These are phyloP conservation scores for Ranitomeya variabilis DNA, from an alignment of 2,113 vertebrate genomes.

Conservation along the genomic window DNA sequence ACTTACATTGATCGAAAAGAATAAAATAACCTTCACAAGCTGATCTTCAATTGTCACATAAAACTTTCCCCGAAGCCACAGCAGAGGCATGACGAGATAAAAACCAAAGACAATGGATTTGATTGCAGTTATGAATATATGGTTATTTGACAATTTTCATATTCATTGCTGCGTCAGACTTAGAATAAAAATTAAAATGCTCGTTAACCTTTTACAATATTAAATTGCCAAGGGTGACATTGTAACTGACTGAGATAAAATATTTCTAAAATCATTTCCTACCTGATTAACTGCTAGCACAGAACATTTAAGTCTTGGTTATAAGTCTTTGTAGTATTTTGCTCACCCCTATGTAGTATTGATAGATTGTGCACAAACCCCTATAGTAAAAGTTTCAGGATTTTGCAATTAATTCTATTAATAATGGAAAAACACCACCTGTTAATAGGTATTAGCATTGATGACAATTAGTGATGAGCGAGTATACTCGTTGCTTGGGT, in stretches of 20 bases:
- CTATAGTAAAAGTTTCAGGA: too few relatives aligned
- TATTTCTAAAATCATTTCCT: neutral
- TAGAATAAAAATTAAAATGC: constrained; percentile 26
- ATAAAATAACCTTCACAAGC: constrained; percentile 25
- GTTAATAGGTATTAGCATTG: too few relatives aligned
- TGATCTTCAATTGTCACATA: constrained; percentile 19
- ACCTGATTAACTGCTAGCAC: neutral
- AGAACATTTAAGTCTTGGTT: neutral
- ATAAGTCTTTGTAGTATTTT: neutral
- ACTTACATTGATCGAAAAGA: neutral
- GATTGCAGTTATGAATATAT: constrained; percentile 36
- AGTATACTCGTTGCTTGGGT: too few relatives aligned
- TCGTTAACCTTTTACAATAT: constrained; percentile 33
- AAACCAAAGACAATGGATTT: constrained; percentile 34
- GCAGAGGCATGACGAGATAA: constrained; percentile 1
- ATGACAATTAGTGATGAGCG: too few relatives aligned
- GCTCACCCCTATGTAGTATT: neutral
- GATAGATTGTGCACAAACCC: neutral
- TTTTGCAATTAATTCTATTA: too few relatives aligned
- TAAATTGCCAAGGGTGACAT: constrained; percentile 18
- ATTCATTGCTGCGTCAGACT: neutral
- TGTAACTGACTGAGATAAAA: constrained; percentile 5
- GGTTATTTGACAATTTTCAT: constrained; percentile 16
- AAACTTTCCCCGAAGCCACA: constrained; percentile 28
- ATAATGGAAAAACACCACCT: too few relatives aligned